Conservation (phyloP, 1,140 invertebrate species). For the Eueides isabella region DNA sequence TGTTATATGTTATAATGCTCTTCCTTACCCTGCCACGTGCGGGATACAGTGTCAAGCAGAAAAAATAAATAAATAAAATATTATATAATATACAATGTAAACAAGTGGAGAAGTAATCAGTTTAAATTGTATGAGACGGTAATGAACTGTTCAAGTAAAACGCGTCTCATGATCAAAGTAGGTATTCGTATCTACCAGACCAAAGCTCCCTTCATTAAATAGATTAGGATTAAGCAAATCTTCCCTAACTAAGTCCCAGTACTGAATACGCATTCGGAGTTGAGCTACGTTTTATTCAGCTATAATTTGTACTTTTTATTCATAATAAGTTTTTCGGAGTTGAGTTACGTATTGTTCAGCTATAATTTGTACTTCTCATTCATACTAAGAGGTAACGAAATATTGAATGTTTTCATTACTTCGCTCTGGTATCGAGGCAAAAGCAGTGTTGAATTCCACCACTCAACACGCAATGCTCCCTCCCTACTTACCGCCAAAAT, state of each 20-base stretch:
- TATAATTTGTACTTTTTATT: neutral
- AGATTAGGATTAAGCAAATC: constrained; percentile 14
- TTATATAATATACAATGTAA: neutral
- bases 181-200: neutral
- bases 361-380: neutral
- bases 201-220: neutral
- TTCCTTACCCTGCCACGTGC: too few species aligned
- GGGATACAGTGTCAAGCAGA: too few species aligned
- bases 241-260: constrained; percentile 10
- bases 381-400: too few species aligned
- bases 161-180: neutral
- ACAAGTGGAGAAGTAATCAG: neutral
- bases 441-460: too few species aligned
- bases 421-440: too few species aligned
- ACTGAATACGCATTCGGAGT: constrained; percentile 4
- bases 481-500: too few species aligned
- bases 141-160: constrained; percentile 4
- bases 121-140: neutral
- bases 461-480: too few species aligned
- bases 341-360: neutral
- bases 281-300: neutral
- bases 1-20: too few species aligned
- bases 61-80: too few species aligned
- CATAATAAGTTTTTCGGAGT: too few species aligned
- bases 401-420: neutral